Conservation (phyloP, 1,140 invertebrate species). For the Agrilus planipennis region DNA sequence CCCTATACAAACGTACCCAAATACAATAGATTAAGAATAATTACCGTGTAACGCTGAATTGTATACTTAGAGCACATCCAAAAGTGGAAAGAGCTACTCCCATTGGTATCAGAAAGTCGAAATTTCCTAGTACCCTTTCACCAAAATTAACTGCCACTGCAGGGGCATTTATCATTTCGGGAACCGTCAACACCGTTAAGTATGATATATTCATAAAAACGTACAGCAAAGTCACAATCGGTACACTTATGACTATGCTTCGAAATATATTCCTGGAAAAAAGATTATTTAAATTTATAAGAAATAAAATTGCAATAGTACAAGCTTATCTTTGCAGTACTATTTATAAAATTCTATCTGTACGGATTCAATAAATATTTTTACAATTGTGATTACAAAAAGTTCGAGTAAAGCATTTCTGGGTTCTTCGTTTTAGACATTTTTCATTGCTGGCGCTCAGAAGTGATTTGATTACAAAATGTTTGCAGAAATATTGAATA, state of each 20-base stretch:
- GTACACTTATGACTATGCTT: conserved; percentile 84
- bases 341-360: too few relatives aligned
- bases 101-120: conserved; percentile 53
- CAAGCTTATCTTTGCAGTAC: too few relatives aligned
- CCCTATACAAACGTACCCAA: too few relatives aligned
- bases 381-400: too few relatives aligned
- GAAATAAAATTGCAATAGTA: too few relatives aligned
- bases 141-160: conserved; percentile 80
- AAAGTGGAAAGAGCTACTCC: conserved; percentile 64
- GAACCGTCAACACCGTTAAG: conserved; percentile 70
- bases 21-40: too few relatives aligned
- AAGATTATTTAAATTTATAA: too few relatives aligned
- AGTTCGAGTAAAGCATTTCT: too few relatives aligned
- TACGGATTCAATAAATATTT: too few relatives aligned
- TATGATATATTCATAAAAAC: conserved; percentile 88
- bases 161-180: conserved; percentile 64
- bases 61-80: conserved; percentile 61
- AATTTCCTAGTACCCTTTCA: conserved; percentile 43
- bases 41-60: conserved; percentile 61
- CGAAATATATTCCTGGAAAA: conserved; percentile 56
- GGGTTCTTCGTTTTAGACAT: too few relatives aligned
- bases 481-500: too few relatives aligned
- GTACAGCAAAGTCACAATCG: conserved; percentile 76
- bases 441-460: conserved; percentile 32
- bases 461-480: too few relatives aligned